Evolutionary conservation across 1,140 invertebrate genomes (phyloP).

Genomic region (Drosophila chauvacae): DNA sequence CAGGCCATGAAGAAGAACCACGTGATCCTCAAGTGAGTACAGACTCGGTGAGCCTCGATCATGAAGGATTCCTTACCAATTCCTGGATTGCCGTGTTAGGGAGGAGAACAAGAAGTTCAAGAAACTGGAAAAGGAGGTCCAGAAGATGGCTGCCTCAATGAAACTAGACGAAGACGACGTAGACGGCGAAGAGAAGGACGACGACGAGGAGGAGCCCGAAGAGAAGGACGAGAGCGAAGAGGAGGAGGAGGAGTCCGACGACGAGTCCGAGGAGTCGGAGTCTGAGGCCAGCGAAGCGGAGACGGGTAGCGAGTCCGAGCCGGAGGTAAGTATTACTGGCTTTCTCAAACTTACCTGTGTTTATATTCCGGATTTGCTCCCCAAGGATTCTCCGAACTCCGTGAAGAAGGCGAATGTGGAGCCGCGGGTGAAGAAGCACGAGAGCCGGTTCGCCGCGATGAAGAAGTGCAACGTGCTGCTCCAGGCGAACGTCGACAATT

Average conservation of each 20-base stretch:
- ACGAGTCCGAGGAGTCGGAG: constrained; percentile 88
- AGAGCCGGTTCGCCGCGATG: constrained; percentile 90
- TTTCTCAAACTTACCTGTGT: constrained; percentile 64
- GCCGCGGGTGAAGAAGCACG: constrained; percentile 89
- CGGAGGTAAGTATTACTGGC: constrained; percentile 84
- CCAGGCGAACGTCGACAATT: constrained; percentile 92
- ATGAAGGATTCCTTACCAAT: not conserved
- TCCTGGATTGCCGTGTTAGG: constrained; percentile 65
- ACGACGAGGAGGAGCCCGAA: constrained; percentile 88
- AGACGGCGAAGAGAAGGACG: constrained; percentile 87
- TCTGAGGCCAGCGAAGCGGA: constrained; percentile 87
- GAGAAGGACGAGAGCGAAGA: constrained; percentile 86
- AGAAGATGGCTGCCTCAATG: constrained; percentile 94
- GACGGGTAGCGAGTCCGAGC: constrained; percentile 88
- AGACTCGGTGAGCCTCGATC: not conserved
- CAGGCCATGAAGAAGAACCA: constrained; percentile 92
- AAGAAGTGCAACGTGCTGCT: constrained; percentile 94
- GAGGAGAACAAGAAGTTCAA: constrained; percentile 91
- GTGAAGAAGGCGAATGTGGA: constrained; percentile 88
- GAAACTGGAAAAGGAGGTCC: constrained; percentile 92
- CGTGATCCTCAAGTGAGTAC: constrained; percentile 87
- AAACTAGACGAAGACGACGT: constrained; percentile 91
- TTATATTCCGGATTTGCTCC: not conserved
- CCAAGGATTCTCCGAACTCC: constrained; percentile 87
- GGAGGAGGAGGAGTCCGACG: constrained; percentile 88